Percentiles rank a stretch among this genome's conserved stretches.
These are phyloP conservation scores for Ceratothoa steindachneri DNA, from an alignment of 2,888 invertebrate species.

Conservation along the genomic window DNA sequence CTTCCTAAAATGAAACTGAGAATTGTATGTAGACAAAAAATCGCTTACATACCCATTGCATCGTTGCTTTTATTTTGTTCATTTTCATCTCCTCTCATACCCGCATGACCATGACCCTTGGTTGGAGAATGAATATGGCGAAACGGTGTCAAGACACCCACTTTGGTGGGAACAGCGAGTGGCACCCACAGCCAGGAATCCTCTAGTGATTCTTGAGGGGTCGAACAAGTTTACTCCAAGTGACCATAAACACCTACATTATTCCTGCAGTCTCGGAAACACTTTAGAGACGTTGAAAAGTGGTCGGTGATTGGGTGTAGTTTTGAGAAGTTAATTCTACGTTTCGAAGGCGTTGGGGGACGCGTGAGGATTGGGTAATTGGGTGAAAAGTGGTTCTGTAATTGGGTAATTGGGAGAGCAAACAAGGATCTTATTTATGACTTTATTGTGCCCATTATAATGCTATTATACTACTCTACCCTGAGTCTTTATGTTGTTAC, in stretches of 20 bases:
- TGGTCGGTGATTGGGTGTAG: background rate
- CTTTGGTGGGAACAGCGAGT: too few relatives aligned
- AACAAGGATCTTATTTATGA: background rate
- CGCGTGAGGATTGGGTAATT: background rate
- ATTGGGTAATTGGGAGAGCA: background rate
- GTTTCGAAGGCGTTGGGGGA: background rate
- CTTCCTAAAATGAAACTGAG: too few relatives aligned
- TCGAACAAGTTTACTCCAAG: too few relatives aligned
- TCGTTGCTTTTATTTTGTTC: too few relatives aligned
- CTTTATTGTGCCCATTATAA: background rate
- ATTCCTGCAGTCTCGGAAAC: background rate
- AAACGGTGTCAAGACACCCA: too few relatives aligned
- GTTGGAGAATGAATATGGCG: too few relatives aligned
- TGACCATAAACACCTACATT: background rate
- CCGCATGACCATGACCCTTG: too few relatives aligned
- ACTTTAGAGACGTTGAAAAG: background rate
- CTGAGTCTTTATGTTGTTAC: background rate
- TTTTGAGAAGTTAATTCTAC: background rate
- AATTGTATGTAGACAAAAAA: too few relatives aligned
- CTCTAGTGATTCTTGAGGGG: too few relatives aligned
- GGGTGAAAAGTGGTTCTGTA: background rate
- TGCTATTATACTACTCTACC: background rate
- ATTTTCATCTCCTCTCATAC: too few relatives aligned
- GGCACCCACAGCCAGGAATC: too few relatives aligned
- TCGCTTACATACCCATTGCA: too few relatives aligned